Evolutionary conservation across 2,797 vertebrate genomes (phyloP).

Genomic region (Pangasius macronema): DNA sequence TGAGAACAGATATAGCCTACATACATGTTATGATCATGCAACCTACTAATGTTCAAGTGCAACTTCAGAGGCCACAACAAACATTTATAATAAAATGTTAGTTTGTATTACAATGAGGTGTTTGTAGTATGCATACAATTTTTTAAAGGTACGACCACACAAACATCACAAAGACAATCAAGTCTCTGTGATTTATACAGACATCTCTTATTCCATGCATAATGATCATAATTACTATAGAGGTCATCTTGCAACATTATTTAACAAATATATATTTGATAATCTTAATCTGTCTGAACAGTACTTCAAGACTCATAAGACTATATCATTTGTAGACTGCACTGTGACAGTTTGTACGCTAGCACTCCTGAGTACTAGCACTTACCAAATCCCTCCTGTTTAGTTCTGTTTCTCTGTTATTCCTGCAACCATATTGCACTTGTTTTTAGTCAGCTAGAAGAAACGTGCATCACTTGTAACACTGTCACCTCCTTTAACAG

Average conservation of each 20-base stretch:
- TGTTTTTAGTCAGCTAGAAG: not conserved
- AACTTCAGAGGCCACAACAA: not conserved
- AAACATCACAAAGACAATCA: not conserved
- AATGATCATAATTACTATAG: not conserved
- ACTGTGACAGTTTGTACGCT: not conserved
- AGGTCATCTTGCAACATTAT: not conserved
- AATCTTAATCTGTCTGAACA: not conserved
- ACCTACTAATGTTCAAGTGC: not conserved
- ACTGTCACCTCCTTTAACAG: constrained; percentile 2
- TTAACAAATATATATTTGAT: not conserved
- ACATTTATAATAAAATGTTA: not conserved
- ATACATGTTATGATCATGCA: not conserved
- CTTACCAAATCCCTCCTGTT: not conserved
- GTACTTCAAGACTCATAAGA: not conserved
- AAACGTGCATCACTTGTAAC: not conserved
- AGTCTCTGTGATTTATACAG: not conserved
- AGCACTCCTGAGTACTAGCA: not conserved
- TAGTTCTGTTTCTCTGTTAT: not conserved
- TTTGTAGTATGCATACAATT: not conserved
- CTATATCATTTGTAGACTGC: not conserved
- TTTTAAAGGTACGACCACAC: not conserved
- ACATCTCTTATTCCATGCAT: not conserved
- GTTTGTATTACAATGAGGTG: not conserved
- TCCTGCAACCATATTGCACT: not conserved
- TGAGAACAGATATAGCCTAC: not conserved